phyloP scores from a whole-genome alignment of 2,113 vertebrate genomes.

The Dolichotis patagonum region DNA sequence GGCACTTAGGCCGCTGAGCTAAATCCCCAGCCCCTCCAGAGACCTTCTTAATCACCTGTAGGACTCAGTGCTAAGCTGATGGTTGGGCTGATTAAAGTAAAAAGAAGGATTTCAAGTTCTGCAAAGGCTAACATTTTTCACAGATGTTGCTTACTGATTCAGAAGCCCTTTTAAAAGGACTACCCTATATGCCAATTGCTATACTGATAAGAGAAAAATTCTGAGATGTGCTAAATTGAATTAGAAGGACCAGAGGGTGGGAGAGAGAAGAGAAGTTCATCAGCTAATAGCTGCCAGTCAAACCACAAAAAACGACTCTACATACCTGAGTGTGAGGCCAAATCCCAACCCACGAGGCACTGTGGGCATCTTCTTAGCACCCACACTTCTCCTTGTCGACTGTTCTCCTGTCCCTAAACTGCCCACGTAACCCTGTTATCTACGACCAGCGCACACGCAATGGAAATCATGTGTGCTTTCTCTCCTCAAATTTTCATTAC shows the following conservation, averaged over 20 bases:
- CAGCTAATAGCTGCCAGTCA: neutral
- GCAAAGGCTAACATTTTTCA: neutral
- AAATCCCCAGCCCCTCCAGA: no score
- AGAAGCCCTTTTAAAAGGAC: neutral
- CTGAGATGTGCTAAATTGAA: neutral
- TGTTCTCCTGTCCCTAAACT: no score
- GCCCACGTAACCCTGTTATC: no score
- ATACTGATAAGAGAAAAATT: neutral
- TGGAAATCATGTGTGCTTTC: neutral
- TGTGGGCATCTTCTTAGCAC: neutral
- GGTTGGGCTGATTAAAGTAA: neutral
- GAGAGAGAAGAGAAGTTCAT: neutral
- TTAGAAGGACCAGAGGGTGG: neutral
- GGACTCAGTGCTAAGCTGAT: neutral
- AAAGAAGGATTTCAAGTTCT: slow-evolving; percentile 9
- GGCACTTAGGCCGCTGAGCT: no score
- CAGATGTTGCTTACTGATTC: neutral
- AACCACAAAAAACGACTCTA: neutral
- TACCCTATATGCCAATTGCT: neutral
- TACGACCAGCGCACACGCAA: neutral
- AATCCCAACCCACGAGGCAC: neutral
- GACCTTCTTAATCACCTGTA: neutral
- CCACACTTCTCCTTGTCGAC: neutral
- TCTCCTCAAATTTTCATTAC: neutral
- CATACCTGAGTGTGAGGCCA: neutral